phyloP scores from a whole-genome alignment of 2,797 vertebrate species.

The Numenius phaeopus region DNA sequence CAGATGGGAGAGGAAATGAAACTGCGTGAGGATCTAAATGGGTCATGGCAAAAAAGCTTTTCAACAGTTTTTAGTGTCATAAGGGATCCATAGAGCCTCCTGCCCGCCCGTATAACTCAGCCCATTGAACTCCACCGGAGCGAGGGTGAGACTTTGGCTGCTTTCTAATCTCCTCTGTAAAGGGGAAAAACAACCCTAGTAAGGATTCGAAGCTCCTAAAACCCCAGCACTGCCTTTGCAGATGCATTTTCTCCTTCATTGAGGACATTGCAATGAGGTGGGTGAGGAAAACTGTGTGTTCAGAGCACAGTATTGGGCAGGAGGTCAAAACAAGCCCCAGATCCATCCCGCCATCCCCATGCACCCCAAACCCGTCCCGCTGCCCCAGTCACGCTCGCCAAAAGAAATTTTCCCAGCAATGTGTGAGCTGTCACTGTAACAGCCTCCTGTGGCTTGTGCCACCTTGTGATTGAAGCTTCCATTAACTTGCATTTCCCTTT shows the following conservation, averaged over 20 bases:
- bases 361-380: fast-evolving
- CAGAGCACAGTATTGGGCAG: not conserved
- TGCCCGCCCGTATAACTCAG: not conserved
- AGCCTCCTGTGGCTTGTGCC: not conserved
- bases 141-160: not conserved
- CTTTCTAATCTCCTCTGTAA: not conserved
- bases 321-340: not conserved
- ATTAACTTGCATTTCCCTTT: constrained; percentile 28
- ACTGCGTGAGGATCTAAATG: not conserved
- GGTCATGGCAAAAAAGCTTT: constrained; percentile 10
- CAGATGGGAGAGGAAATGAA: constrained; percentile 46
- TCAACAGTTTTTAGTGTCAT: not conserved
- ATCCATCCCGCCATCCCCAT: fast-evolving
- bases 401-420: not conserved
- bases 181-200: not conserved
- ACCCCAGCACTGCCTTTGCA: not conserved
- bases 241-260: fast-evolving
- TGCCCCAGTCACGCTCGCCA: fast-evolving
- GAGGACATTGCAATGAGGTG: fast-evolving
- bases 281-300: fast-evolving
- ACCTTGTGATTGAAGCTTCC: not conserved
- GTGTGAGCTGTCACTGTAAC: not conserved
- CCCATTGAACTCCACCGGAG: not conserved
- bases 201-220: not conserved
- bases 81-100: not conserved